phyloP scores from a whole-genome alignment of 2,888 invertebrate genomes.

The Dryobotodes eremita region DNA sequence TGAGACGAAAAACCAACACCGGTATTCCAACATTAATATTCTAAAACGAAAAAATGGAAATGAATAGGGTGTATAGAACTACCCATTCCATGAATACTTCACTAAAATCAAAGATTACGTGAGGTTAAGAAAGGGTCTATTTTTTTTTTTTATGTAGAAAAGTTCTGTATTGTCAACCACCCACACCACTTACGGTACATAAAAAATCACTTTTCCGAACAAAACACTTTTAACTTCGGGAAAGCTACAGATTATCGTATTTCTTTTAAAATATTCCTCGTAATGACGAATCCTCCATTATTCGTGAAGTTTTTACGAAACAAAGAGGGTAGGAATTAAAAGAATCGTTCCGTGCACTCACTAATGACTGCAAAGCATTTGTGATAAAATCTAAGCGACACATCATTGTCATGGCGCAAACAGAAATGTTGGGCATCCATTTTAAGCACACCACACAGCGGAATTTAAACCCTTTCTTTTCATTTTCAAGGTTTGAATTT shows the following conservation, averaged over 20 bases:
- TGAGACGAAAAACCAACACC: background rate
- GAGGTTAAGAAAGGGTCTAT: background rate
- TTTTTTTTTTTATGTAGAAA: too few relatives aligned
- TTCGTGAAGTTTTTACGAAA: slow-evolving; percentile 40
- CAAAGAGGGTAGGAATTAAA: slow-evolving; percentile 59
- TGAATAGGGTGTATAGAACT: background rate
- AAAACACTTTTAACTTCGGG: slow-evolving; percentile 32
- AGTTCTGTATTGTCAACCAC: background rate
- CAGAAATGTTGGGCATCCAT: slow-evolving; percentile 68
- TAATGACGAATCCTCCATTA: slow-evolving; percentile 55
- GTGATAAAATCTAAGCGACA: slow-evolving; percentile 81
- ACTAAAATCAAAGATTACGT: background rate
- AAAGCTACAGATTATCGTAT: slow-evolving; percentile 34
- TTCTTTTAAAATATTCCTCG: slow-evolving; percentile 35
- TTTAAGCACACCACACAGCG: slow-evolving; percentile 9
- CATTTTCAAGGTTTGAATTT: slow-evolving; percentile 15
- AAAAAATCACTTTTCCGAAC: slow-evolving; percentile 23
- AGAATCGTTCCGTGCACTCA: slow-evolving; percentile 64
- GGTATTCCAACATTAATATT: background rate
- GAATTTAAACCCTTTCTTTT: slow-evolving; percentile 34
- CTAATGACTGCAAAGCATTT: slow-evolving; percentile 81
- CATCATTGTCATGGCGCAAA: slow-evolving; percentile 79
- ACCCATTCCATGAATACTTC: background rate
- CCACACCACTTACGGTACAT: slow-evolving; percentile 20
- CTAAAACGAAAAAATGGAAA: background rate